Evolutionary conservation across 2,113 vertebrate genomes (phyloP).

Genomic region (Puffinus mauretanicus): DNA sequence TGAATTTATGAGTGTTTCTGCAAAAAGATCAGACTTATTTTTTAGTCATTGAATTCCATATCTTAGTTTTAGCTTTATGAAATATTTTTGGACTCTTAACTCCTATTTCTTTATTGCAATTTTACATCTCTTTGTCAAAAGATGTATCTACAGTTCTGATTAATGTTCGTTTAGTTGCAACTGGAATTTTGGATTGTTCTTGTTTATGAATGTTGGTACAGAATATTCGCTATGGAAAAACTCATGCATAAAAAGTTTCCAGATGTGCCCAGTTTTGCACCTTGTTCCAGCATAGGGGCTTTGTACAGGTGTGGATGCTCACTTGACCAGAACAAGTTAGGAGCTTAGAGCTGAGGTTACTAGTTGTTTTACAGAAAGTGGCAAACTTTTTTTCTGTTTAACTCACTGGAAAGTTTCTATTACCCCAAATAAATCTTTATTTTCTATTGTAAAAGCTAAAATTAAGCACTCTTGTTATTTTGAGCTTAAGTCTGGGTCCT

Average conservation of each 20-base stretch:
- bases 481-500: neutral
- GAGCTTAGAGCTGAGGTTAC: neutral
- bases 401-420: neutral
- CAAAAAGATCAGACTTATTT: neutral
- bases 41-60: neutral
- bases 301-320: neutral
- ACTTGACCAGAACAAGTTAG: neutral
- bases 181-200: neutral
- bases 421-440: neutral
- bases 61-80: neutral
- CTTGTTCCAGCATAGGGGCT: neutral
- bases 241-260: neutral
- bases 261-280: neutral
- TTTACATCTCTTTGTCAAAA: neutral
- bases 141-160: neutral
- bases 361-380: neutral
- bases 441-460: neutral
- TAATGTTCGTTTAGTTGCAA: neutral
- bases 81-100: neutral
- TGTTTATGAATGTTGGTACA: neutral
- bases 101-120: neutral
- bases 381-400: neutral
- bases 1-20: neutral
- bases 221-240: neutral
- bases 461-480: neutral